A percentile compares a stretch with the other conserved stretches of the same genome.
phyloP scores from a whole-genome alignment of 2,888 invertebrate species.

The Ashinkailepas kermadecensis region DNA sequence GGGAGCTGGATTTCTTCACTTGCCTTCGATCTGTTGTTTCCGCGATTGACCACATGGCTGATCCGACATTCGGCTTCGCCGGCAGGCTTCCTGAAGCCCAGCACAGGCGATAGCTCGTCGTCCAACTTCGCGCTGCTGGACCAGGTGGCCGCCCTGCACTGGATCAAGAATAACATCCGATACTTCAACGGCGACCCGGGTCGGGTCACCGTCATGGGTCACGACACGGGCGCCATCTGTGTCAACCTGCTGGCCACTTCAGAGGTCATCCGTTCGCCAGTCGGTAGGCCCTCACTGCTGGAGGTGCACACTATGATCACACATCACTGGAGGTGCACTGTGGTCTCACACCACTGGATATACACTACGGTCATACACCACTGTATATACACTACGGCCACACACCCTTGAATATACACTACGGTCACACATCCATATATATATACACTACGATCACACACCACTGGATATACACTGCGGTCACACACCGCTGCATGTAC shows the following conservation, averaged over 20 bases:
- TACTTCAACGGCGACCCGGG: conserved; percentile 33
- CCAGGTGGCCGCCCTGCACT: conserved; percentile 47
- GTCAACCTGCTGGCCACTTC: conserved; percentile 47
- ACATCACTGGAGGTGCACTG: no score
- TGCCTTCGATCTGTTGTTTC: no score
- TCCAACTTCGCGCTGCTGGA: conserved; percentile 47
- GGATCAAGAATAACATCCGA: conserved; percentile 48
- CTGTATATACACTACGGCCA: conserved; percentile 15
- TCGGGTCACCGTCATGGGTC: conserved; percentile 34
- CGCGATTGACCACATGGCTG: no score
- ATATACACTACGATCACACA: conserved; percentile 3
- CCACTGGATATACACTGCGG: conserved; percentile 10
- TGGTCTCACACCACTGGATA: no score
- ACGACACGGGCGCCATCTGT: conserved; percentile 37
- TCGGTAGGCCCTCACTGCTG: conserved; percentile 21
- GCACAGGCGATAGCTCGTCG: conserved; percentile 23
- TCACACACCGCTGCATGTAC: conserved; percentile 4
- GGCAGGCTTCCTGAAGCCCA: conserved; percentile 36
- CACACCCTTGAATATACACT: conserved; percentile 15
- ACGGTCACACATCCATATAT: no score
- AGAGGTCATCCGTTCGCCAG: conserved; percentile 40
- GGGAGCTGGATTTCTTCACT: no score
- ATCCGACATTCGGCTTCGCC: no score
- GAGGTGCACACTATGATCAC: no score
- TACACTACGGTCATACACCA: background rate